phyloP scores from a whole-genome alignment of 1,140 invertebrate genomes.

The Gonioctena quinquepunctata region DNA sequence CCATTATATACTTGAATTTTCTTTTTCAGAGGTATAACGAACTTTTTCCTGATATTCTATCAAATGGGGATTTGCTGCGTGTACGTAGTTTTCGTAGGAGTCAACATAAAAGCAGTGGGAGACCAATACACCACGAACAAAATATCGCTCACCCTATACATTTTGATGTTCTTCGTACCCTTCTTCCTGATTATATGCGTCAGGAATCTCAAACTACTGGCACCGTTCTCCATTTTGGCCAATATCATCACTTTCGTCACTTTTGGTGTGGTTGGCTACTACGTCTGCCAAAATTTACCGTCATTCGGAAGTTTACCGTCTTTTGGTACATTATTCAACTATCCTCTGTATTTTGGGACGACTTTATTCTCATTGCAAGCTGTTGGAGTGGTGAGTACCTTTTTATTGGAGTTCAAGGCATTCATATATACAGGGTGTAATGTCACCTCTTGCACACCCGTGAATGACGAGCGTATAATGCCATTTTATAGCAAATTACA shows the following conservation, averaged over 20 bases:
- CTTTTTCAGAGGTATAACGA: constrained; percentile 63
- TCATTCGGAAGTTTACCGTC: constrained; percentile 58
- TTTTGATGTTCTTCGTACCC: constrained; percentile 65
- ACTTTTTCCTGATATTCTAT: constrained; percentile 75
- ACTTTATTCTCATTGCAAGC: constrained; percentile 87
- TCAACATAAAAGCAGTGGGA: constrained; percentile 68
- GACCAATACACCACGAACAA: constrained; percentile 57
- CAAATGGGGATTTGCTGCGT: constrained; percentile 89
- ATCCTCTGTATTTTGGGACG: constrained; percentile 82
- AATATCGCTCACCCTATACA: constrained; percentile 53
- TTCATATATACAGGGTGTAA: too few species aligned
- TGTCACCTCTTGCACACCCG: too few species aligned
- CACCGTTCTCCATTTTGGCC: constrained; percentile 75
- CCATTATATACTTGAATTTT: not conserved
- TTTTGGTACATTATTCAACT: constrained; percentile 60
- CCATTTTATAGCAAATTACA: too few species aligned
- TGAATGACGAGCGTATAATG: too few species aligned
- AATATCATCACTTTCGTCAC: constrained; percentile 68
- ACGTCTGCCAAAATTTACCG: constrained; percentile 69
- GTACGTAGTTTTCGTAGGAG: constrained; percentile 83
- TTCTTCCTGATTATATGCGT: constrained; percentile 73
- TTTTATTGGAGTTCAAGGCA: too few species aligned
- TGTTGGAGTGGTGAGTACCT: constrained; percentile 78
- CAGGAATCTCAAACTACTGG: constrained; percentile 72
- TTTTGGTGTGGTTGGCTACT: constrained; percentile 72